Conservation (phyloP, 2,888 invertebrate genomes). For the Lasioglossum figueresi region DNA sequence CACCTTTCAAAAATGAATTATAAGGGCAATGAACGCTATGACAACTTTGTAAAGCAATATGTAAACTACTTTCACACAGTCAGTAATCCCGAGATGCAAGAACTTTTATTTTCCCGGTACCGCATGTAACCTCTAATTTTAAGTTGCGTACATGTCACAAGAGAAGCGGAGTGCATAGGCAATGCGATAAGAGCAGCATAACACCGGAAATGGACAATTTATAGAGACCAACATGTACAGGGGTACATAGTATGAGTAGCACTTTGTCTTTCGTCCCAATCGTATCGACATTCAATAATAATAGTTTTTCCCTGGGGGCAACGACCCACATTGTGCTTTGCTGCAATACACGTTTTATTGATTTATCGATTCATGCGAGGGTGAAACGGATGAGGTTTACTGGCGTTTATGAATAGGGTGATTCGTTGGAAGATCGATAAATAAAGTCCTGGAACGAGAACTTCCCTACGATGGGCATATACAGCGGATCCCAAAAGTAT, state of each 20-base stretch:
- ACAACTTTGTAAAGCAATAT: not conserved
- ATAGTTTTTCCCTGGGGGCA: slow-evolving; percentile 46
- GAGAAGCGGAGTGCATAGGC: not conserved
- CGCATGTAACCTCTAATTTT: not conserved
- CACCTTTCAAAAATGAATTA: not conserved
- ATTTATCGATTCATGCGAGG: slow-evolving; percentile 54
- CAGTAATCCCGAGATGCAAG: not conserved
- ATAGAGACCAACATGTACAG: not conserved
- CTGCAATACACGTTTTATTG: slow-evolving; percentile 42
- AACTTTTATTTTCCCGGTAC: not conserved
- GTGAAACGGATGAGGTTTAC: slow-evolving; percentile 18
- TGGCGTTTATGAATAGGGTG: slow-evolving; percentile 13
- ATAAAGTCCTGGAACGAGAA: not conserved
- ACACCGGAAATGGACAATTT: not conserved
- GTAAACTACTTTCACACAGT: not conserved
- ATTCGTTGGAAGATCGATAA: not conserved
- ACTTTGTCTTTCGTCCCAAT: not conserved
- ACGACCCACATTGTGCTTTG: slow-evolving; percentile 32
- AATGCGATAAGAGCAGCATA: slow-evolving; percentile 3
- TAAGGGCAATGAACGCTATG: not conserved
- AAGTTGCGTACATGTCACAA: not conserved
- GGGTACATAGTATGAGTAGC: not conserved
- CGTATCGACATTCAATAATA: slow-evolving; percentile 35
- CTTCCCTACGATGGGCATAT: not conserved
- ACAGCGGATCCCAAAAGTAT: not conserved